Percentiles rank a stretch among this genome's conserved stretches.
These are phyloP conservation scores for Indicator indicator DNA, from an alignment of 2,113 vertebrate genomes.

Conservation along the genomic window DNA sequence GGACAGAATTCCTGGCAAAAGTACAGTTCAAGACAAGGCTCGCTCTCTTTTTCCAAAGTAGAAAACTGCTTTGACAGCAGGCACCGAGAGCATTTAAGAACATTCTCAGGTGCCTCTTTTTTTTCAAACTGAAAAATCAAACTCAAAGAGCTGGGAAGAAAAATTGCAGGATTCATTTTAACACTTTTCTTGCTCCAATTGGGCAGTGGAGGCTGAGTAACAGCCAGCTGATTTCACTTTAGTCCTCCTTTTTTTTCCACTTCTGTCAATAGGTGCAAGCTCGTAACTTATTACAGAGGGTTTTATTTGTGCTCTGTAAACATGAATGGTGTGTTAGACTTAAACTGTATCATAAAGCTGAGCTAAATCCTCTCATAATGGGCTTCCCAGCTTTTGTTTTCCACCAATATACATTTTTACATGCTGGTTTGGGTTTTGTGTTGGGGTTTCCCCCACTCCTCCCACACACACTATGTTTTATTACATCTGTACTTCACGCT, in stretches of 20 bases:
- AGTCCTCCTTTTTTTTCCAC: conserved; percentile 31
- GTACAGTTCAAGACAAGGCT: conserved; percentile 12
- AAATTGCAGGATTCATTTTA: conserved; percentile 4
- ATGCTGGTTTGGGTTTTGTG: neutral
- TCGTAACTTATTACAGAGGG: neutral
- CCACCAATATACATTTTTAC: neutral
- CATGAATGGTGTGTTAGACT: neutral
- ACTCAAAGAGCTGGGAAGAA: neutral
- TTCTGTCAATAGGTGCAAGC: conserved; percentile 28
- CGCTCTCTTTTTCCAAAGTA: conserved; percentile 44
- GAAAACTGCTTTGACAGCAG: conserved; percentile 10
- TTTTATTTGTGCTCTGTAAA: conserved; percentile 32
- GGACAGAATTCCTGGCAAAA: conserved; percentile 48
- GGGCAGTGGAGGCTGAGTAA: conserved; percentile 23
- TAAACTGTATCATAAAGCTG: neutral
- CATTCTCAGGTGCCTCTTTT: neutral
- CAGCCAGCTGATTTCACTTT: conserved; percentile 46
- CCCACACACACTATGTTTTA: neutral
- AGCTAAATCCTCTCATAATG: neutral
- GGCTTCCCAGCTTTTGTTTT: neutral
- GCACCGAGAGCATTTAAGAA: conserved; percentile 28
- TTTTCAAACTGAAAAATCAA: neutral
- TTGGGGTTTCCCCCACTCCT: neutral
- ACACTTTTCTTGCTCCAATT: neutral
- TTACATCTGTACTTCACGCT: neutral